Conservation (phyloP, 2,888 invertebrate genomes). For the Omphaloscelis lunosa region DNA sequence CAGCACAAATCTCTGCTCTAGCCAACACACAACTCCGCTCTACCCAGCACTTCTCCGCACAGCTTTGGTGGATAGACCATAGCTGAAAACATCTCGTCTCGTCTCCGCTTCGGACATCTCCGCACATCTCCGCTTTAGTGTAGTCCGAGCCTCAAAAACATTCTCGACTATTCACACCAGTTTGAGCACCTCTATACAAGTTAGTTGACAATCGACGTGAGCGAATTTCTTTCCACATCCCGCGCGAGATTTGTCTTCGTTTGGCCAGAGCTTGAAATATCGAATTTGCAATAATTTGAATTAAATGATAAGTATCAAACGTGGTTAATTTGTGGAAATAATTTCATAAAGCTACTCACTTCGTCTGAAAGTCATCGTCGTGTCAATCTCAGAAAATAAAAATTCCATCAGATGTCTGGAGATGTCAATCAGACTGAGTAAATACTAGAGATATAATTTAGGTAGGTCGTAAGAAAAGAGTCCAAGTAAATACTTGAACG, state of each 20-base stretch:
- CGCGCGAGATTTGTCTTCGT: not conserved
- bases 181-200: no score
- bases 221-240: not conserved
- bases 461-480: not conserved
- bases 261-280: no score
- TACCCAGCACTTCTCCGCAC: no score
- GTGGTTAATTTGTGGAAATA: not conserved
- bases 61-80: no score
- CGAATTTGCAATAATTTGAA: not conserved
- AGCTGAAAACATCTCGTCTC: no score
- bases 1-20: no score
- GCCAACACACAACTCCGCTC: no score
- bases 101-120: no score
- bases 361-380: not conserved
- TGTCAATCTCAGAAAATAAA: not conserved
- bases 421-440: not conserved
- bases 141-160: no score
- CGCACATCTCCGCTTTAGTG: no score
- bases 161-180: no score
- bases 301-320: not conserved
- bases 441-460: not conserved
- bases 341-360: not conserved
- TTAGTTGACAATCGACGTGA: not conserved
- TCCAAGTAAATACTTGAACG: not conserved
- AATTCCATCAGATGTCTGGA: not conserved